Conservation (phyloP, 2,797 vertebrate species). For the Agapornis canus region DNA sequence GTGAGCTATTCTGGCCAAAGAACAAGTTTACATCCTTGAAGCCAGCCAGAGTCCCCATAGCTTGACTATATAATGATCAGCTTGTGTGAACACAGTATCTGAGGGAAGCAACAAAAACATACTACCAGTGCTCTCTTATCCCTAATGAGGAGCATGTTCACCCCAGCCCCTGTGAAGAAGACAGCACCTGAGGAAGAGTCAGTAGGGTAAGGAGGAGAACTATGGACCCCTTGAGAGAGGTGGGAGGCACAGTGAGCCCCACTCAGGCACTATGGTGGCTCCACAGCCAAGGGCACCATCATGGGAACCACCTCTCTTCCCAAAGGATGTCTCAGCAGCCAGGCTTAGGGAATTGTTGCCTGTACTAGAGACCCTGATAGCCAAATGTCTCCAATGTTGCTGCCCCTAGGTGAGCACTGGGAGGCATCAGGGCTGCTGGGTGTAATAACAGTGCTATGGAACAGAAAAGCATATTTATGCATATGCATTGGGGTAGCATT, state of each 20-base stretch:
- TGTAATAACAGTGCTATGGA: not conserved
- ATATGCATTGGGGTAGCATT: not conserved
- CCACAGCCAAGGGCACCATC: not conserved
- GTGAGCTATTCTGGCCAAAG: conserved; percentile 17
- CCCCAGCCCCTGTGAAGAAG: not conserved
- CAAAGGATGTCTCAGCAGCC: not conserved
- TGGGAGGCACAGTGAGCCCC: not conserved
- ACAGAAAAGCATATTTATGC: not conserved
- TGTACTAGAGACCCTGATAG: not conserved
- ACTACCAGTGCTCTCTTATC: not conserved
- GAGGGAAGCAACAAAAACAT: not conserved
- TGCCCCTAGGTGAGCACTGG: not conserved
- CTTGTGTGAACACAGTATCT: not conserved
- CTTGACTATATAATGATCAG: not conserved
- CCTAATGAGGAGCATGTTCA: not conserved
- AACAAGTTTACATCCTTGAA: not conserved
- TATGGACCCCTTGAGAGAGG: not conserved
- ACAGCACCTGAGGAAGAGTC: not conserved
- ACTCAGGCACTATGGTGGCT: not conserved
- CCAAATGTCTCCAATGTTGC: not conserved
- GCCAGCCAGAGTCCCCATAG: not conserved
- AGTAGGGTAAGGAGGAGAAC: not conserved
- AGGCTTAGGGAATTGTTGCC: not conserved
- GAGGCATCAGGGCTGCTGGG: not conserved
- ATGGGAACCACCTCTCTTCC: not conserved